A percentile compares a stretch with the other conserved stretches of the same genome.
These are phyloP conservation scores for Falcaria lacertinaria DNA, from an alignment of 2,888 invertebrate species.

Conservation along the genomic window DNA sequence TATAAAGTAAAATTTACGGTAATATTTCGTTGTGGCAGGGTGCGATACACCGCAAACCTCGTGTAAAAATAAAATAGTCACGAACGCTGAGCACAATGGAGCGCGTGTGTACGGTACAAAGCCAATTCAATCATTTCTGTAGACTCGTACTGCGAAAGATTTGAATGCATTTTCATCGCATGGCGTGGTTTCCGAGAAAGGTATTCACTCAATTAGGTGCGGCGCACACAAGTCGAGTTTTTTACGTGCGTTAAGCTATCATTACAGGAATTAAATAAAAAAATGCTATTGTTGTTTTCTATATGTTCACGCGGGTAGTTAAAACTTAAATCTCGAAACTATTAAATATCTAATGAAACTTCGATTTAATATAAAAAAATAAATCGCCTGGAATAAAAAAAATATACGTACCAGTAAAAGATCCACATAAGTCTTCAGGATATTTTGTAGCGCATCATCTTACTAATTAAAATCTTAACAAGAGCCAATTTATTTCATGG, in stretches of 20 bases:
- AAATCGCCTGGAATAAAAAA: slow-evolving; percentile 7
- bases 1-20: neutral
- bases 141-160: slow-evolving; percentile 54
- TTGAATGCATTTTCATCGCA: slow-evolving; percentile 64
- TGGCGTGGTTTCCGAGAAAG: slow-evolving; percentile 36
- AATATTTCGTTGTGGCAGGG: slow-evolving; percentile 12
- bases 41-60: slow-evolving; percentile 21
- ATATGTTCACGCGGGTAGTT: no score
- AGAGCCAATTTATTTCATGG: neutral
- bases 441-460: neutral
- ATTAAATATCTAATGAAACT: no score
- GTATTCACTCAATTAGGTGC: slow-evolving; percentile 15
- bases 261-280: slow-evolving; percentile 30
- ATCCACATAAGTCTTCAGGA: neutral
- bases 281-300: slow-evolving; percentile 18
- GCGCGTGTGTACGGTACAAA: slow-evolving; percentile 50
- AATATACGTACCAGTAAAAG: slow-evolving; percentile 3
- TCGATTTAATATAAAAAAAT: slow-evolving; percentile 7
- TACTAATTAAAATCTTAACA: neutral
- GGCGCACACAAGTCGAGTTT: slow-evolving; percentile 13
- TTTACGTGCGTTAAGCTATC: slow-evolving; percentile 30
- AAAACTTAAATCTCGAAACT: no score
- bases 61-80: slow-evolving; percentile 55
- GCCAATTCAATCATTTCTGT: slow-evolving; percentile 66
- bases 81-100: slow-evolving; percentile 50